Base-by-base conservation (phyloP, 2,113 vertebrate species). In the Indicator indicator region DNA sequence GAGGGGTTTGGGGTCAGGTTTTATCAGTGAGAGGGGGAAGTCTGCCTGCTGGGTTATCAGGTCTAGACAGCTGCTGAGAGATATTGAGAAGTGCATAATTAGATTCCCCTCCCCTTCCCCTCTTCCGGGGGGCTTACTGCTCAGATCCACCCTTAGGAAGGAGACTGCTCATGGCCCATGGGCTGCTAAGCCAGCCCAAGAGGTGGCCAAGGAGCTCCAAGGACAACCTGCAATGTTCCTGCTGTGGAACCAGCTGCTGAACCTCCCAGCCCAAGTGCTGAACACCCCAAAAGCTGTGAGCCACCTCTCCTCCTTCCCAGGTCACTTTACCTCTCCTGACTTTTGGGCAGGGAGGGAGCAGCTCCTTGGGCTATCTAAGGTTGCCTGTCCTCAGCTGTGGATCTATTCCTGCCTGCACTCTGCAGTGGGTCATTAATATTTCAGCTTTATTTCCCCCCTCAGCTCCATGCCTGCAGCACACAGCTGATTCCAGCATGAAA, bases 401-500 rank as follows among this genome's bases (percentile, higher is more conserved):
- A 30, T 55, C 87, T 62, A 6, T 14, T 10, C 78, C 84, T 83
- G 89, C 85, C 56, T 8, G 40, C 3, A 6, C 90, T 93, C 88
- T 56, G 94, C 85, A 46, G 59, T 8, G 63, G 33, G 0, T 80
- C 67, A 95, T 97, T 68, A 97, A 97, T 97, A 95, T 97, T 97
- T 96, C 85, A 97, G 91, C 67, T 42, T 60, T 26, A 27, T 93
- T 82, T 94, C 79, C 91, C 93, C 73, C 23, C 55, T 48, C 28
- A 2, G 71, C 73, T 90, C 4, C 6, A 11, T 50, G 75, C 92
- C 76, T 50, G 84, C 91, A 83, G 64, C 72, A 28, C 67, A 74
- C 94, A 77, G 92, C 86, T 88, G 73, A 90, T 79, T 42, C 52
- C 44, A 27, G 84, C 92, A 95, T 84, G 92, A 91, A 91, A 74